Evolutionary conservation across 2,888 invertebrate species (phyloP), one percentile per base, ranked within the genome.

Genomic region (Escarpia spicata): DNA sequence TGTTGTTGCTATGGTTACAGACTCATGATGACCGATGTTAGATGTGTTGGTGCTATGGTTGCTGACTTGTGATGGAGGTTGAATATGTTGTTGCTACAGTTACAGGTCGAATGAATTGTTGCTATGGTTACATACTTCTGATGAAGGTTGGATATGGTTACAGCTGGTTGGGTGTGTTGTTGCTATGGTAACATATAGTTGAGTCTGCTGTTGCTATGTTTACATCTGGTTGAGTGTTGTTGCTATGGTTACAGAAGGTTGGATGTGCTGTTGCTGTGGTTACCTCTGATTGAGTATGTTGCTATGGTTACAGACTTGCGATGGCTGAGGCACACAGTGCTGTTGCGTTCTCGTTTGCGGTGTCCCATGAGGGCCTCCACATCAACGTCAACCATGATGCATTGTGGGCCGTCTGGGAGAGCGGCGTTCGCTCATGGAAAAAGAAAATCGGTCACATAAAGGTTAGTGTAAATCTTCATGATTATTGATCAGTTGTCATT

Each of bases 261-360:
- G 15, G 52, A 52, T 52, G 52, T 52, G 52, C 15, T 52, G 52
- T 52, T 52, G 52, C 52, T 52, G 15, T 52, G 52, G 52, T 52
- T 52, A 52, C 15, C 10, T 6, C 8, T 45, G 31, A 90, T 90
- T 90, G 90, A 31, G 10, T 19, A 10, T 91, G 15, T 43, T 91
- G 44, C 44, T 26, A 91, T 91, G 44, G 43, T 43, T 43, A 92
- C 44, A 58, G 60, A 52, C 60, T 12, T n/a, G 92, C 91, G 58
- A 99, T 99, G 99, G 99, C 99, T 96, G 99, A 99, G 98, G 99
- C 99, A 95, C 99, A 99, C 97, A 98, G 98, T 94, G 99, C 99
- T 92, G 99, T 99, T 94, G 99, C 99, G 94, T 99, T 99, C 96
- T 98, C 99, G 92, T 99, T 99, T 97, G 98, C 98, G 92, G 98